These are phyloP conservation scores for Macaca nemestrina DNA, from an alignment of 2,113 vertebrate species.

Conservation along the genomic window DNA sequence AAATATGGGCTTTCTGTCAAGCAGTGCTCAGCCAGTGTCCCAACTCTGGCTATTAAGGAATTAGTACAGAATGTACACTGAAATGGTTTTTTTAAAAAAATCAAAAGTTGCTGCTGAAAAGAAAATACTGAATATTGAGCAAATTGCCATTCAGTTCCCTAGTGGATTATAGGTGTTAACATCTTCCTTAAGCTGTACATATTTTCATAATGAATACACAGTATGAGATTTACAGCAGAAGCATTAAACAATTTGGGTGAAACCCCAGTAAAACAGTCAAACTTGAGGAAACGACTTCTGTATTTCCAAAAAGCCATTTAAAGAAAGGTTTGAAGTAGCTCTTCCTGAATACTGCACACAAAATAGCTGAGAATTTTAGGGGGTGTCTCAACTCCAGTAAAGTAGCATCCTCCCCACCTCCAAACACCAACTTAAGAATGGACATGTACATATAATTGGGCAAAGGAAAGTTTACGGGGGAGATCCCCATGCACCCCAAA, in stretches of 20 bases:
- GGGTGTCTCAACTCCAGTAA: neutral
- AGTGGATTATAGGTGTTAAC: conserved; percentile 54
- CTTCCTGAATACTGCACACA: conserved; percentile 47
- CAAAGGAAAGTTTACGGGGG: neutral
- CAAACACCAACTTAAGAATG: conserved; percentile 46
- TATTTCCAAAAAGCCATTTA: conserved; percentile 31
- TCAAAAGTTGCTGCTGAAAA: neutral
- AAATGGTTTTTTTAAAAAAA: conserved; percentile 37
- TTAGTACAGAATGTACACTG: conserved; percentile 54
- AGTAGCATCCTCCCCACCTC: conserved; percentile 22
- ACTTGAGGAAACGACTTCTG: neutral
- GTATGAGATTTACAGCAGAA: conserved; percentile 59
- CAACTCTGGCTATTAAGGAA: conserved; percentile 5
- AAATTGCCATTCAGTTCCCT: conserved; percentile 29
- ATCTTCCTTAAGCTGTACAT: conserved; percentile 50
- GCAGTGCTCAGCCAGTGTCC: conserved; percentile 30
- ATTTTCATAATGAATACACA: conserved; percentile 37
- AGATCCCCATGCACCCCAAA: neutral
- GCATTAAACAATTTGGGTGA: conserved; percentile 38
- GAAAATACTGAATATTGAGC: conserved; percentile 31
- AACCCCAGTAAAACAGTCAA: conserved; percentile 49
- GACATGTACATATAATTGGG: neutral
- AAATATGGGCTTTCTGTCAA: conserved; percentile 43
- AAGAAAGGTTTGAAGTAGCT: conserved; percentile 7
- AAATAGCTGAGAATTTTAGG: neutral